Evolutionary conservation across 2,888 invertebrate species (phyloP), one percentile per base, ranked within the genome.

Genomic region (Oscheius myriophilus): DNA sequence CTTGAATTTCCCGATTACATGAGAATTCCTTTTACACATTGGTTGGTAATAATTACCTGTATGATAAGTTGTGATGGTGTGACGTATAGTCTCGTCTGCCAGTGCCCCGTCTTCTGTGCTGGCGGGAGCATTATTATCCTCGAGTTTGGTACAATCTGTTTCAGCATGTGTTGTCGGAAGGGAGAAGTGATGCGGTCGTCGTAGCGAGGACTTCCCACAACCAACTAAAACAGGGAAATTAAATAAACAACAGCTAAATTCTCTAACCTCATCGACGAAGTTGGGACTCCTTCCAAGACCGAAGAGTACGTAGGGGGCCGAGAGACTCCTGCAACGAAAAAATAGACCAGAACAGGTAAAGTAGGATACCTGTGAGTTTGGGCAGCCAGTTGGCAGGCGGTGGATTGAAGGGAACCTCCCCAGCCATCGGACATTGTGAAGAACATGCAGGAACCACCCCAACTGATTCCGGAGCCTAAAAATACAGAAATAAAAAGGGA

Each of bases 241-340:
- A 42, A 61, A 25, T 53, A 73, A 73, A 26, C 88, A 88, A 16
- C n/a, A 42, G 12, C 71, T 16, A 64, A 1, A 18, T 1, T 2
- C 12, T 11, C 61, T 41, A 21, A 83, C 78, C 57, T 74, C 74
- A 68, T 78, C 79, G 0, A 98, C 93, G 89, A 97, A 98, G 89
- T 98, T 98, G 1, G 97, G 96, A 45, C 95, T 95, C 70, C 95
- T 91, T 2, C 97, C 98, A n/a, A 99, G 89, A 1, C 98, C 98
- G 88, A 98, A 97, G 76, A 95, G 92, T 0, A 93, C 92, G 87
- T 94, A 98, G 0, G 98, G 97, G 67, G 96, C 89, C 87, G 95
- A 94, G n/a, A 98, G 90, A 1, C 95, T 91, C 87, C 93, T 23
- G 71, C 70, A 1, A 21, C 16, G 16, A 14, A 25, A n/a, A 25